These are phyloP conservation scores for Phylloscopus trochilus DNA, from an alignment of 2,113 vertebrate genomes.

Conservation along the genomic window DNA sequence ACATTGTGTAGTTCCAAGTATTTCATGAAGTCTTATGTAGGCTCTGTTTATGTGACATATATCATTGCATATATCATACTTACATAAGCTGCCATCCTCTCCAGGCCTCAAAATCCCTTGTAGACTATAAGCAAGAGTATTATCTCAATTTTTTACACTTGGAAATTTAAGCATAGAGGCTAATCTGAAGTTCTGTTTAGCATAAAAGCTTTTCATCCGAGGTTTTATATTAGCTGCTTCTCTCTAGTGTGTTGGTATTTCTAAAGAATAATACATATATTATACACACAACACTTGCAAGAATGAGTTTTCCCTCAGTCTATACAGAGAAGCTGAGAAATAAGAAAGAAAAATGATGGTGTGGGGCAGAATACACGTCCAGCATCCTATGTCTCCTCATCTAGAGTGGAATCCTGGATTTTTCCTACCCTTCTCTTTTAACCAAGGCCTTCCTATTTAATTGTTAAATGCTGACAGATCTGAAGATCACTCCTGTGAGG, in stretches of 20 bases:
- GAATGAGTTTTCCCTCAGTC: neutral
- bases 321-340: neutral
- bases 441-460: neutral
- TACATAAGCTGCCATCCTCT: neutral
- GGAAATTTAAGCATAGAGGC: slow-evolving; percentile 20
- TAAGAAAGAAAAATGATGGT: neutral
- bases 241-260: slow-evolving; percentile 27
- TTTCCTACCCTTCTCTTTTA: neutral
- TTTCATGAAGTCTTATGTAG: neutral
- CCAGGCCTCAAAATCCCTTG: neutral
- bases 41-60: neutral
- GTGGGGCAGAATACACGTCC: neutral
- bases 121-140: slow-evolving; percentile 10
- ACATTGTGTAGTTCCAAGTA: neutral
- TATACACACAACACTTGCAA: neutral
- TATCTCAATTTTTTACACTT: slow-evolving; percentile 33
- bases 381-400: neutral
- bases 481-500: neutral
- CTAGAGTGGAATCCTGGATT: neutral
- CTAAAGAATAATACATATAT: slow-evolving; percentile 25
- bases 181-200: slow-evolving; percentile 53
- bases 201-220: slow-evolving; percentile 44
- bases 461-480: neutral
- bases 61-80: neutral
- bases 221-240: slow-evolving; percentile 12